Conservation (phyloP, 2,888 invertebrate genomes). For the Leptinotarsa haldemani region DNA sequence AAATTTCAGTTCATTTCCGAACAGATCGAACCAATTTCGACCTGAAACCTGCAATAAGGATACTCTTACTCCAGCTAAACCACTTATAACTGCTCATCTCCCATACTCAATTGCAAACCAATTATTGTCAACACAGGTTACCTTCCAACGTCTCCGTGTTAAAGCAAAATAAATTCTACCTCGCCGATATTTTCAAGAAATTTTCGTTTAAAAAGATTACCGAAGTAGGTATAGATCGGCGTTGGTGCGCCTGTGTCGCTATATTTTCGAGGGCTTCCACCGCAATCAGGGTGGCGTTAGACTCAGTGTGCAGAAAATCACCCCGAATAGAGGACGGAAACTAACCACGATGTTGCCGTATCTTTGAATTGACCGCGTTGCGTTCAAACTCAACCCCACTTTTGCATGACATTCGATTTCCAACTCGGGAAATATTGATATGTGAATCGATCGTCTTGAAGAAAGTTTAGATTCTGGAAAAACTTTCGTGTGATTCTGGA, state of each 20-base stretch:
- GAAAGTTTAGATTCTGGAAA: neutral
- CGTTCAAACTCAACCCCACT: slow-evolving; percentile 25
- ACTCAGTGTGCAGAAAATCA: slow-evolving; percentile 54
- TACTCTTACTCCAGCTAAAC: neutral
- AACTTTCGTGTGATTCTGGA: slow-evolving; percentile 29
- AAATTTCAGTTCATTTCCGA: neutral
- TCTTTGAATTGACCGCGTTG: slow-evolving; percentile 43
- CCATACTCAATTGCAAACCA: slow-evolving; percentile 5
- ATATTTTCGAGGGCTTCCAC: slow-evolving; percentile 54
- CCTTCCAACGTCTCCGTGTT: slow-evolving; percentile 42
- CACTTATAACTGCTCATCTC: slow-evolving; percentile 18
- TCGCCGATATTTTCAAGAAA: slow-evolving; percentile 46
- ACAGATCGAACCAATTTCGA: neutral
- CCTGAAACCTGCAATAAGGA: neutral
- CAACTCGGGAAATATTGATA: slow-evolving; percentile 21
- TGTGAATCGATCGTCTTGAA: slow-evolving; percentile 9
- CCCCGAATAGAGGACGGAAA: slow-evolving; percentile 46
- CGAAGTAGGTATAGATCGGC: slow-evolving; percentile 51
- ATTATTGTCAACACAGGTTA: slow-evolving; percentile 20
- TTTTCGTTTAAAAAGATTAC: slow-evolving; percentile 47
- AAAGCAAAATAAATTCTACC: slow-evolving; percentile 48
- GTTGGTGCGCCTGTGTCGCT: slow-evolving; percentile 53
- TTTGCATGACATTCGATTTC: slow-evolving; percentile 16
- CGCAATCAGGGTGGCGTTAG: slow-evolving; percentile 54
- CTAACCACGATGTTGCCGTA: slow-evolving; percentile 42